Conservation (phyloP, 35 echinoderm and acorn worm genomes). For the Ptychodera flava region DNA sequence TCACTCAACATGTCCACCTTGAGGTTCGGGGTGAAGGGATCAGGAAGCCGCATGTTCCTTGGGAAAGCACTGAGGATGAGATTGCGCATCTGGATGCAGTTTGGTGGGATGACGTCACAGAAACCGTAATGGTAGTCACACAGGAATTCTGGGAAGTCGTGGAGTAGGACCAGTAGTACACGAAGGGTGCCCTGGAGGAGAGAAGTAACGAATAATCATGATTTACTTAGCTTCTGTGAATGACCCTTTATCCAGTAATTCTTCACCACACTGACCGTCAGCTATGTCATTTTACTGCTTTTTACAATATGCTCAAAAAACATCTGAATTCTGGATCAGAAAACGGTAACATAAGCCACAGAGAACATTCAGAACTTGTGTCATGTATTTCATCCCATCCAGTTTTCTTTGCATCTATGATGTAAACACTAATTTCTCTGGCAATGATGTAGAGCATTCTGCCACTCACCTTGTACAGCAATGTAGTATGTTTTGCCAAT, state of each 20-base stretch:
- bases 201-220: neutral
- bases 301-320: too few species aligned
- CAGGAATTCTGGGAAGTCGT: slow-evolving; percentile 99
- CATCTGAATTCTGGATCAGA: neutral
- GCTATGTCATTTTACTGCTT: too few species aligned
- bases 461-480: slow-evolving; percentile 93
- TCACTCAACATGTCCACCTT: slow-evolving; percentile 97
- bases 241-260: too few species aligned
- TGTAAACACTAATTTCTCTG: too few species aligned
- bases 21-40: slow-evolving; percentile 97
- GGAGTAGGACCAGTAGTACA: slow-evolving; percentile 81
- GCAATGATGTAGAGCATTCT: too few species aligned
- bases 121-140: slow-evolving; percentile 99
- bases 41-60: slow-evolving; percentile 94
- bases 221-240: too few species aligned
- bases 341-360: neutral
- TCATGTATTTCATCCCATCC: neutral
- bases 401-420: too few species aligned
- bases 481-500: slow-evolving; percentile 76
- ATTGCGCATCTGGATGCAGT: slow-evolving; percentile 99
- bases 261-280: too few species aligned
- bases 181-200: slow-evolving; percentile 67
- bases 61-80: slow-evolving; percentile 97
- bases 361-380: neutral
- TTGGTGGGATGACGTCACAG: slow-evolving; percentile 98